Conservation (phyloP, 2,888 invertebrate genomes). For the Nomada hirtipes region DNA sequence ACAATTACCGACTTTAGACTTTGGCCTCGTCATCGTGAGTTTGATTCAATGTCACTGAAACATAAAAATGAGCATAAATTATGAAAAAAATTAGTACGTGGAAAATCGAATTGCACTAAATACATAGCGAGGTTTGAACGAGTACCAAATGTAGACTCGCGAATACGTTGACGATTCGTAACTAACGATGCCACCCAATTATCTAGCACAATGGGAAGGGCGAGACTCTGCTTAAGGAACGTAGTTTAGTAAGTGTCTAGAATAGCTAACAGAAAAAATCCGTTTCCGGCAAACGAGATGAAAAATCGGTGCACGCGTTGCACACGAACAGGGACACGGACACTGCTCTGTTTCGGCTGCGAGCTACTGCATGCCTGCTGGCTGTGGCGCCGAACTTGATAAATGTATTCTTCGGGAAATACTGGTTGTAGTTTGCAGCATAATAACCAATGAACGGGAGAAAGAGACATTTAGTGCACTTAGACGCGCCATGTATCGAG, state of each 20-base stretch:
- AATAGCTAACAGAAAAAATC: not conserved
- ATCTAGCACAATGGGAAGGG: not conserved
- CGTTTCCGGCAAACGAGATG: not conserved
- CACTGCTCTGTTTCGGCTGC: conserved; percentile 46
- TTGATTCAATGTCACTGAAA: no score
- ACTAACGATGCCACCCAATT: not conserved
- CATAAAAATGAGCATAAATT: no score
- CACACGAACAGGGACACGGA: conserved; percentile 6
- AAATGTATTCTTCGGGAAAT: conserved; percentile 67
- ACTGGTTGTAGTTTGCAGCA: conserved; percentile 69
- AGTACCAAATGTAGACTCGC: no score
- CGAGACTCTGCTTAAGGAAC: not conserved
- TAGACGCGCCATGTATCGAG: conserved; percentile 77
- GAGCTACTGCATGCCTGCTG: conserved; percentile 60
- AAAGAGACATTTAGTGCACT: conserved; percentile 79
- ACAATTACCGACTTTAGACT: no score
- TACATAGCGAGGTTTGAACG: no score
- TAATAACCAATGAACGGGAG: conserved; percentile 70
- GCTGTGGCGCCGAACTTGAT: conserved; percentile 66
- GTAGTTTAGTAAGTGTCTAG: not conserved
- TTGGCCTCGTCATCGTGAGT: no score
- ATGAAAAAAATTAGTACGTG: no score
- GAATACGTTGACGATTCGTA: no score
- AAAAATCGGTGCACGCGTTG: conserved; percentile 10
- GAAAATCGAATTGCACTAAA: no score